Evolutionary conservation across 2,888 invertebrate species (phyloP).

Genomic region (Itoplectis maculator): DNA sequence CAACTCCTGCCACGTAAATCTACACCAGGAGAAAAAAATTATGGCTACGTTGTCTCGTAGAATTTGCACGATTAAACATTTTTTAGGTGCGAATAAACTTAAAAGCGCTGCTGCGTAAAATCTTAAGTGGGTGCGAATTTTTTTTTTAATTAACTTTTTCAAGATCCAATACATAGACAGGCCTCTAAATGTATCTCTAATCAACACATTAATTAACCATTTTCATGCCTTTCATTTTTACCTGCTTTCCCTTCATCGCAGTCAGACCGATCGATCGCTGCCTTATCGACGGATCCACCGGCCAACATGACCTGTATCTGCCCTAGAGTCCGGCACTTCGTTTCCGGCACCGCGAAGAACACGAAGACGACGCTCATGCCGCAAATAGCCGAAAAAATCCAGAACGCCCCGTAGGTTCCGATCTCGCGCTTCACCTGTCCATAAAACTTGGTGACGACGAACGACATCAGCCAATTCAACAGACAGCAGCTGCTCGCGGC

Average conservation of each 20-base stretch:
- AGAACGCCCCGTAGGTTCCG: slow-evolving; percentile 89
- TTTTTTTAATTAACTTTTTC: too few relatives aligned
- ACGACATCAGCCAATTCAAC: slow-evolving; percentile 93
- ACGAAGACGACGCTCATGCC: slow-evolving; percentile 89
- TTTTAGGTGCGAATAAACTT: slow-evolving; percentile 6
- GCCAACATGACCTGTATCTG: slow-evolving; percentile 84
- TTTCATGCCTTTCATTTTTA: too few relatives aligned
- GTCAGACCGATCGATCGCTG: neutral
- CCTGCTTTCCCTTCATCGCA: too few relatives aligned
- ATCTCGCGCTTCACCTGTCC: slow-evolving; percentile 86
- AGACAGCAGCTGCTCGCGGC: slow-evolving; percentile 92
- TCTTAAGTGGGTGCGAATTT: neutral
- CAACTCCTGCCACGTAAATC: neutral
- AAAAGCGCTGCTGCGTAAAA: neutral
- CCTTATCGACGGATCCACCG: slow-evolving; percentile 28
- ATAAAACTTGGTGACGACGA: slow-evolving; percentile 92
- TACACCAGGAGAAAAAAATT: neutral
- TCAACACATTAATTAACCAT: too few relatives aligned
- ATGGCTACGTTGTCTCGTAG: slow-evolving; percentile 1
- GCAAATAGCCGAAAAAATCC: slow-evolving; percentile 90
- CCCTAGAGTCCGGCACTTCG: slow-evolving; percentile 85
- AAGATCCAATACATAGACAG: too few relatives aligned
- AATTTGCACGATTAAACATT: neutral
- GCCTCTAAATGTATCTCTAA: too few relatives aligned
- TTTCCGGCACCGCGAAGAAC: slow-evolving; percentile 87